These are phyloP conservation scores for Pinna nobilis DNA, from an alignment of 1,140 invertebrate genomes.

Conservation along the genomic window DNA sequence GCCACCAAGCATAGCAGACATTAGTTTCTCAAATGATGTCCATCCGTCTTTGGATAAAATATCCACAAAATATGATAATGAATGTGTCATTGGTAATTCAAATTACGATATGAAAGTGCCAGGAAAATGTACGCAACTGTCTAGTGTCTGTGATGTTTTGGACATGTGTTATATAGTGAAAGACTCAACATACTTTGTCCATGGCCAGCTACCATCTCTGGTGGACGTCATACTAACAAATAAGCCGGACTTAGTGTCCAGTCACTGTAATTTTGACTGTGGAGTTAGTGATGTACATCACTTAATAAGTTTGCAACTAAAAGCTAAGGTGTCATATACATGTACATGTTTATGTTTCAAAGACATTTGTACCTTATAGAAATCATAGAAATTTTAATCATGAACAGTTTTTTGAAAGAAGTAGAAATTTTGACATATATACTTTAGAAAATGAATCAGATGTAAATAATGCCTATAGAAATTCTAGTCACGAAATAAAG, in stretches of 20 bases:
- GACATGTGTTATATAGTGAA: conserved; percentile 1
- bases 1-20: not conserved
- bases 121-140: not conserved
- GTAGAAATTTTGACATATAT: not conserved
- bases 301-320: conserved; percentile 7
- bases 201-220: conserved; percentile 20
- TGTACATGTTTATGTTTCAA: not conserved
- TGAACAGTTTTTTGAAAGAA: not conserved
- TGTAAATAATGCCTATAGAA: not conserved
- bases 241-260: not conserved
- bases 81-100: conserved; percentile 7
- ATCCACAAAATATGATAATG: conserved; percentile 1
- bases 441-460: not conserved
- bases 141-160: conserved; percentile 21
- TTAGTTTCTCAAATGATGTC: not conserved
- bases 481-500: not conserved
- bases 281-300: conserved; percentile 26
- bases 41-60: not conserved
- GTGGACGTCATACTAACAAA: conserved; percentile 32
- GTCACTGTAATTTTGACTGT: conserved; percentile 19
- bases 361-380: no score
- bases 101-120: conserved; percentile 12
- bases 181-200: conserved; percentile 20
- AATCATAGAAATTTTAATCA: not conserved
- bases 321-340: not conserved